Evolutionary conservation across 2,888 invertebrate genomes (phyloP), one percentile per base, ranked within the genome.

Genomic region (Lasioglossum lativentre): DNA sequence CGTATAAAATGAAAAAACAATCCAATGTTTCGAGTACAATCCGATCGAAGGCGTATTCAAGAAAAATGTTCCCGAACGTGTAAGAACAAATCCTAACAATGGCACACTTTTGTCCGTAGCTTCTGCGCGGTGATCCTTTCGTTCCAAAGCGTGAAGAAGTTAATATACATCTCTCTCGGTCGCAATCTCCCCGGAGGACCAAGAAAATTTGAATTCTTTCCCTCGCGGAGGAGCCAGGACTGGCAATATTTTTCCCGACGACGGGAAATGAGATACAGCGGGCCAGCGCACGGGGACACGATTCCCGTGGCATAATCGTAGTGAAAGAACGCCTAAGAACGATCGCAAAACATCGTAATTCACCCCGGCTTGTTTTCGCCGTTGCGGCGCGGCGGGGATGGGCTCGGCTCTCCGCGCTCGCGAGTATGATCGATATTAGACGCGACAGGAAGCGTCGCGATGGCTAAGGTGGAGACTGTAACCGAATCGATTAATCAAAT

Each of bases 401-500:
- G 47, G 47, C 2, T 47, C 0, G 6, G 47, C 16, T 16, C 19
- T 47, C 75, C 70, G 63, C 74, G 80, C 34, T 81, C 23, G 78
- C 82, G 72, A 76, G 59, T 85, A 85, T 85, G 85, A 87, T 90
- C 87, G 86, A 87, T 88, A 89, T 83, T 75, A 73, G 76, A 76
- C 34, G 59, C 73, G 76, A 52, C 76, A 78, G 87, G 82, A 83
- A 90, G 83, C 79, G 78, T 75, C 78, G 63, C 73, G 78, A 80
- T 74, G 80, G 81, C 82, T 86, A 86, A 88, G 90, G 81, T 83
- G 86, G 71, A 86, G 84, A 83, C 84, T 83, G 78, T 82, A 88
- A 90, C 75, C 88, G 75, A 92, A 92, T 92, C 91, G 89, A 92
- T 91, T 91, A 91, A 92, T 91, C 87, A 89, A 91, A 91, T 91